phyloP scores from a whole-genome alignment of 2,797 vertebrate species.

The Acestrorhynchus altus region DNA sequence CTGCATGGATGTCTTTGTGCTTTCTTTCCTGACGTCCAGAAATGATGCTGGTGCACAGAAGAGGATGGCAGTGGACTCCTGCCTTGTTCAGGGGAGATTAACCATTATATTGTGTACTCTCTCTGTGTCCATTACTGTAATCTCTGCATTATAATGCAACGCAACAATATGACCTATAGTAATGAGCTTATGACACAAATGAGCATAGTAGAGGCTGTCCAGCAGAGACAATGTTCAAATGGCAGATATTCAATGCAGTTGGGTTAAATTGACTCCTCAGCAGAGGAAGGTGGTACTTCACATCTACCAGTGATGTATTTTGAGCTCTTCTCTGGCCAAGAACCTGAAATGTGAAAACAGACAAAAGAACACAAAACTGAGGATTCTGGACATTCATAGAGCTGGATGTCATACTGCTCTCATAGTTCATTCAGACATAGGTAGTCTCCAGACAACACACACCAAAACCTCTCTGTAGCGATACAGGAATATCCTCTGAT shows the following conservation, averaged over 20 bases:
- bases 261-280: neutral
- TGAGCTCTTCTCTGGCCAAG: neutral
- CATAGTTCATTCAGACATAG: neutral
- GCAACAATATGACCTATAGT: constrained; percentile 31
- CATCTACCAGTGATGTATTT: neutral
- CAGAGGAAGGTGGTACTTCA: neutral
- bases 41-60: constrained; percentile 51
- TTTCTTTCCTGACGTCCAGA: constrained; percentile 42
- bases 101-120: constrained; percentile 24
- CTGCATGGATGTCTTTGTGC: constrained; percentile 42
- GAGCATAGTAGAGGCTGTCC: constrained; percentile 16
- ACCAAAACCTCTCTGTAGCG: constrained; percentile 41
- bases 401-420: constrained; percentile 8
- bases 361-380: neutral
- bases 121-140: constrained; percentile 39
- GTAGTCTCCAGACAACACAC: constrained; percentile 29
- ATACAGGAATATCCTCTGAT: constrained; percentile 27
- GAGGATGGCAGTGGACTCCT: constrained; percentile 44
- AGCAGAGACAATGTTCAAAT: neutral
- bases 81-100: neutral
- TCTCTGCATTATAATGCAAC: constrained; percentile 42
- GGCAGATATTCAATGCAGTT: constrained; percentile 25
- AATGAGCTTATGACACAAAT: constrained; percentile 42
- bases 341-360: constrained; percentile 30
- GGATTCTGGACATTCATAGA: constrained; percentile 15